phyloP scores from a whole-genome alignment of 2,888 invertebrate genomes.

The Pyrgus malvae region DNA sequence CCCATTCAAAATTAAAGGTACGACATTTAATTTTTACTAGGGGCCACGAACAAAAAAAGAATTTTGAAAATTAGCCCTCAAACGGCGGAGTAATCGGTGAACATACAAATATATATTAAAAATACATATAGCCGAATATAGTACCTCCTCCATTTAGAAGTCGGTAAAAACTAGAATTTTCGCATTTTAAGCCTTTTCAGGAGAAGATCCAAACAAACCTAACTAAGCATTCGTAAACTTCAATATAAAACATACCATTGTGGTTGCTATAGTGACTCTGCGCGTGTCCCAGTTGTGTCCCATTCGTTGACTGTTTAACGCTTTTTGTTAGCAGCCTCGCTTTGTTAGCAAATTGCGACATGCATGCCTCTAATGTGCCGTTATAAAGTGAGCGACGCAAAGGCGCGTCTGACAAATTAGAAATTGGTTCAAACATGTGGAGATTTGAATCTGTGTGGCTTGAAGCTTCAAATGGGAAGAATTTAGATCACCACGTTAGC shows the following conservation, averaged over 20 bases:
- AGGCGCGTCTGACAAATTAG: constrained; percentile 2
- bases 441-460: not conserved
- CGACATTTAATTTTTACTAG: too few relatives aligned
- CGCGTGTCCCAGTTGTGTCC: constrained; percentile 34
- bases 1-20: too few relatives aligned
- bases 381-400: constrained; percentile 7
- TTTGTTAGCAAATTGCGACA: constrained; percentile 26
- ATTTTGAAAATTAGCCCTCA: too few relatives aligned
- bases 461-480: too few relatives aligned
- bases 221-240: constrained; percentile 22
- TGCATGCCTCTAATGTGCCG: constrained; percentile 22
- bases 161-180: constrained; percentile 3
- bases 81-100: too few relatives aligned
- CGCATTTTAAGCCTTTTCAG: constrained; percentile 16
- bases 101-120: too few relatives aligned
- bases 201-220: constrained; percentile 17
- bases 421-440: constrained; percentile 10
- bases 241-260: constrained; percentile 16
- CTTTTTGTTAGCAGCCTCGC: constrained; percentile 14
- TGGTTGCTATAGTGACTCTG: constrained; percentile 27
- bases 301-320: constrained; percentile 30
- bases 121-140: too few relatives aligned
- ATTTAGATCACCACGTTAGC: too few relatives aligned
- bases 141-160: too few relatives aligned
- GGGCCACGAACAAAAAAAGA: too few relatives aligned